These are phyloP conservation scores for Typhlichthys eigenmanni DNA, from an alignment of 2,797 vertebrate species.

Conservation along the genomic window DNA sequence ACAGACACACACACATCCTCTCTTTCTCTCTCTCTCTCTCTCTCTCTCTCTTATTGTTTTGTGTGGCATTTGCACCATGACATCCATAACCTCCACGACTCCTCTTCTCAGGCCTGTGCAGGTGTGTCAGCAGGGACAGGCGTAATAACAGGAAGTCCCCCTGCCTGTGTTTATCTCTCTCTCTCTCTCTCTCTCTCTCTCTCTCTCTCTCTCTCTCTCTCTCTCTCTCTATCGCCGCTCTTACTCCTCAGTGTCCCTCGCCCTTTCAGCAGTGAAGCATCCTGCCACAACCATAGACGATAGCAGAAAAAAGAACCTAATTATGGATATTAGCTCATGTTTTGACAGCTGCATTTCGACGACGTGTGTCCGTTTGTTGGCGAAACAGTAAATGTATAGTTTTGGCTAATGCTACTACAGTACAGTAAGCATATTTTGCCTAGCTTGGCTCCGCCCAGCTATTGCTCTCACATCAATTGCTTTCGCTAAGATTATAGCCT, in stretches of 20 bases:
- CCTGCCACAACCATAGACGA: neutral
- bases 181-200: conserved; percentile 1
- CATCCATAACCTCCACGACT: conserved; percentile 43
- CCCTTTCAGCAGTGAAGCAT: conserved; percentile 2
- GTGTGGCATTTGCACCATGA: conserved; percentile 61
- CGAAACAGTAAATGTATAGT: no score
- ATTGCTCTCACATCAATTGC: no score
- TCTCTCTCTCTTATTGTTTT: conserved; percentile 53
- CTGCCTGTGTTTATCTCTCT: neutral
- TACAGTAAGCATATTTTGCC: no score
- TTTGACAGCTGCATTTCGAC: no score
- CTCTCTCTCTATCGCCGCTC: neutral
- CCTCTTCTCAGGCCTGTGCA: conserved; percentile 22
- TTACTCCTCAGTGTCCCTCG: conserved; percentile 4
- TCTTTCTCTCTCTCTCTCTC: conserved; percentile 6
- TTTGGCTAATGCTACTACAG: no score
- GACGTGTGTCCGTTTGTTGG: no score
- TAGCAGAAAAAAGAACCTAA: no score
- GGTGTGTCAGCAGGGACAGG: conserved; percentile 22
- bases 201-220: neutral
- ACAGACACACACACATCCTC: neutral
- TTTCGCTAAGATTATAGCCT: no score
- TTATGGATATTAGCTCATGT: no score
- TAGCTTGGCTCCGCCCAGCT: no score
- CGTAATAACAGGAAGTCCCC: conserved; percentile 19